Base-by-base conservation (phyloP, 2,797 vertebrate genomes). In the Eospalax fontanierii region DNA sequence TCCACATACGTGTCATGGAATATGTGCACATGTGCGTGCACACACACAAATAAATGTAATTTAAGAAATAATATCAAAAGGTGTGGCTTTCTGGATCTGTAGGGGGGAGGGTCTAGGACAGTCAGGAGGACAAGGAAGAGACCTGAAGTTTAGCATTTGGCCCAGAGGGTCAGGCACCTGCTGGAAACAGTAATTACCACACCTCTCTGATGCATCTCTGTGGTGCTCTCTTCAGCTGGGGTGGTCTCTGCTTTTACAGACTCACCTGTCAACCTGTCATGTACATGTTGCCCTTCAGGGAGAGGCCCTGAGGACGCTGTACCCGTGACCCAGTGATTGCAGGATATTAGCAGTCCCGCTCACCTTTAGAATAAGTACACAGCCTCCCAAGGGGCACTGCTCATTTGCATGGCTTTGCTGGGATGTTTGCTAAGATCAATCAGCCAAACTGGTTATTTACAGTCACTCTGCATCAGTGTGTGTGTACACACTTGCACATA, bases 1-100 rank as follows among this genome's bases (percentile, higher is more conserved):
- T 54, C 35, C 66, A 71, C 83, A 71, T 86, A 46, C 4, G 18
- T 54, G 14, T 54, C 50, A 15, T 54, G 50, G 50, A 38, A 19
- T 79, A 30, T 16, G 65, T 26, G 8, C 12, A 54, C 0, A 3
- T 3, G n/a, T 59, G 30, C 57, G n/a, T 71, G 83, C 54, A 21
- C 46, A 71, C 66, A 71, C 83, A 71, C 83, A 70, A 86, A 86
- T 86, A 71, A 86, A 86, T 38, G 66, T 38, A 38, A 86, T 38
- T 71, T 38, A 86, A 86, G 46, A 24, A 57, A 57, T 26, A 54
- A 19, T 57, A 71, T 54, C 6, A 21, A 75, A 54, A 50, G 57
- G 9, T 11, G 46, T n/a, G 75, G 10, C 79, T 95, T 94, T 68
- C 4, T 6, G 57, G 83, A 33, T 76, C 65, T 30, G 70, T 63